A percentile compares a stretch with the other conserved stretches of the same genome.
Evolutionary conservation across 2,113 vertebrate species (phyloP).

Genomic region (Catharus minimus): DNA sequence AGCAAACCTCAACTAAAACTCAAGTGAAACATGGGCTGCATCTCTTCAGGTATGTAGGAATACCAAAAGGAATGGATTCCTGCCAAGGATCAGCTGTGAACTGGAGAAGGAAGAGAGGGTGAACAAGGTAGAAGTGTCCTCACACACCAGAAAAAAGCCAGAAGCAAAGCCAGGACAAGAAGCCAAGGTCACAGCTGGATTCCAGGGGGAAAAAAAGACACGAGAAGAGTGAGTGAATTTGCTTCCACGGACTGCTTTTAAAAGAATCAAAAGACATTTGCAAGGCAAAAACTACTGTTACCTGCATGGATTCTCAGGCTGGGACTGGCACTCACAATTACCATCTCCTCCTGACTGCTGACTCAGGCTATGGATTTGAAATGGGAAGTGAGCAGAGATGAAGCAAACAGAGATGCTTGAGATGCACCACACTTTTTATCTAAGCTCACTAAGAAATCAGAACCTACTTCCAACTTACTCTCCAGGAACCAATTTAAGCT

Average conservation of each 20-base stretch:
- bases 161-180: neutral
- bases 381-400: neutral
- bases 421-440: rapidly evolving
- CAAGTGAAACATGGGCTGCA: neutral
- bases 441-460: neutral
- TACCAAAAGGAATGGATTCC: neutral
- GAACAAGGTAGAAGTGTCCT: neutral
- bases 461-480: neutral
- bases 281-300: neutral
- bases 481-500: neutral
- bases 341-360: neutral
- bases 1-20: neutral
- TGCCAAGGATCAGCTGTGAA: neutral
- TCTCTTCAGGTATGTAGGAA: neutral
- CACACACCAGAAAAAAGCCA: neutral
- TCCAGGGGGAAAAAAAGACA: neutral
- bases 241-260: neutral
- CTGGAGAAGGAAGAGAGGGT: neutral
- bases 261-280: neutral
- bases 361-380: neutral
- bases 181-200: neutral
- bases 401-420: neutral
- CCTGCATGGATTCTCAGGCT: neutral
- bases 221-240: neutral
- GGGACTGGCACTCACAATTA: neutral